Conservation (phyloP, 2,888 invertebrate species). For the Eumerus sabulonum region DNA sequence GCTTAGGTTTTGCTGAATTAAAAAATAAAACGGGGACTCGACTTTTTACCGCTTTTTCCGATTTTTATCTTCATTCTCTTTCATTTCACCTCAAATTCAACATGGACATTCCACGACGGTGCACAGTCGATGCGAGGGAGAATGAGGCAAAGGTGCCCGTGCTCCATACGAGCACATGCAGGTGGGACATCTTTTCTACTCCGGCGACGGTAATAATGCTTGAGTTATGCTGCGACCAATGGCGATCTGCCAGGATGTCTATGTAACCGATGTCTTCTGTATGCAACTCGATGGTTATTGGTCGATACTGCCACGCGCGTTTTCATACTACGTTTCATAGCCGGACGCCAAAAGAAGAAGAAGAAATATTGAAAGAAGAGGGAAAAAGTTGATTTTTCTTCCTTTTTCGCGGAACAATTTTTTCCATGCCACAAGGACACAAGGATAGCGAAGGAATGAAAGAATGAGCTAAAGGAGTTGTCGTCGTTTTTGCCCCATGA, state of each 20-base stretch:
- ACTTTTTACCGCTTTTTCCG: conserved; percentile 30
- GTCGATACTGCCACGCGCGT: conserved; percentile 65
- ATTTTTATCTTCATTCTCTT: conserved; percentile 20
- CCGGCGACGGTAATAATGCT: conserved; percentile 66
- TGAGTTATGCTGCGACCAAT: conserved; percentile 71
- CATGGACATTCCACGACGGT: conserved; percentile 42
- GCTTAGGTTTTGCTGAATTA: conserved; percentile 60
- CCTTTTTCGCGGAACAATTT: conserved; percentile 51
- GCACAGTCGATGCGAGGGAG: conserved; percentile 41
- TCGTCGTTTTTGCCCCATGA: conserved; percentile 59
- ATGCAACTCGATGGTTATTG: conserved; percentile 71
- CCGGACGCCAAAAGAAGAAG: conserved; percentile 5
- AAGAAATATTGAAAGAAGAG: conserved; percentile 16
- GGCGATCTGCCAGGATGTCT: conserved; percentile 70
- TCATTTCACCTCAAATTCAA: conserved; percentile 26
- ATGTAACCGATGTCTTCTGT: conserved; percentile 71
- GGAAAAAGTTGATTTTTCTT: no score
- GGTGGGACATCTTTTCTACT: conserved; percentile 69
- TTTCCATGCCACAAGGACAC: no score
- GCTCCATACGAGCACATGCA: conserved; percentile 59
- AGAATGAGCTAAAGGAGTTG: conserved; percentile 54
- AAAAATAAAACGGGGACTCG: conserved; percentile 57
- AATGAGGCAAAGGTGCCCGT: conserved; percentile 34
- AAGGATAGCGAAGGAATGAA: no score
- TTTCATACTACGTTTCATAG: conserved; percentile 29